These are phyloP conservation scores for Vireo griseus DNA, from an alignment of 2,797 vertebrate genomes.

Conservation along the genomic window DNA sequence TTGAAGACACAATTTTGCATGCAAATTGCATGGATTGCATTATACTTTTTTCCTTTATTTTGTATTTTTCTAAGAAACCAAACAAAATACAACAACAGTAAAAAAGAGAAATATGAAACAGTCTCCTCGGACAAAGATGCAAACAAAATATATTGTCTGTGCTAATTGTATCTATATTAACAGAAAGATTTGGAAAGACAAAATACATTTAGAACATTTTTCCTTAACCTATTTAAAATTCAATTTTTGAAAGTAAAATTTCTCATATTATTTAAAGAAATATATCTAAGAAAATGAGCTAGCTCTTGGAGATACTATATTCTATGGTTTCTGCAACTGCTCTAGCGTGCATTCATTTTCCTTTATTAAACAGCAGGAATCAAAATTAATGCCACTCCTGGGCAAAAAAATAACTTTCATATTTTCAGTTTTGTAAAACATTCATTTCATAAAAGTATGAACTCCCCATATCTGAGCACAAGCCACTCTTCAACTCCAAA, in stretches of 20 bases:
- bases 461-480: neutral
- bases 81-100: neutral
- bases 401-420: slow-evolving; percentile 15
- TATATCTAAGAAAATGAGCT: neutral
- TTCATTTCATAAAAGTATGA: neutral
- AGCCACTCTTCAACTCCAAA: neutral
- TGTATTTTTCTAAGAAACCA: neutral
- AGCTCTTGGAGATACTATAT: neutral
- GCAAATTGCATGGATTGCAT: neutral
- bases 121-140: neutral
- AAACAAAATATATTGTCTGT: neutral
- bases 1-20: neutral
- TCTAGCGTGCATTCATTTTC: neutral
- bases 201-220: neutral
- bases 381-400: neutral
- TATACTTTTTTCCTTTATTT: neutral
- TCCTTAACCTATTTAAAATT: neutral
- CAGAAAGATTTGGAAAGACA: neutral
- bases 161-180: neutral
- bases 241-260: neutral
- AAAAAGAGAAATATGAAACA: neutral
- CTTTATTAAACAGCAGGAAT: neutral
- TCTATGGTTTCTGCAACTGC: neutral
- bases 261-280: neutral
- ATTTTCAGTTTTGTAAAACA: neutral